These are phyloP conservation scores for Cephonodes hylas DNA, from an alignment of 2,888 invertebrate species.

Conservation along the genomic window DNA sequence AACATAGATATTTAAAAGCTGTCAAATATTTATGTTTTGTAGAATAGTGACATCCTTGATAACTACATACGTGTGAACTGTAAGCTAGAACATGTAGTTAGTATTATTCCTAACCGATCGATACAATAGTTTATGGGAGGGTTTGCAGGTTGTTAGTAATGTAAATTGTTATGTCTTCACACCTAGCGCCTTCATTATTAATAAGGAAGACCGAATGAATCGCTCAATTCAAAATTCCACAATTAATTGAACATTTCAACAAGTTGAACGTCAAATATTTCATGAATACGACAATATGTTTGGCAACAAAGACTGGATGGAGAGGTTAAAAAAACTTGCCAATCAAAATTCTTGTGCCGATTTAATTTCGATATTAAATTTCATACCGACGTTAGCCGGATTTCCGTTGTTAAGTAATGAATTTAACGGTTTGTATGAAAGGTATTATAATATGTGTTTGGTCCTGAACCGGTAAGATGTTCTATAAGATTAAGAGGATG, in stretches of 20 bases:
- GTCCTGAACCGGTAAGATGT: too few relatives aligned
- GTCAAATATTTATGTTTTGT: too few relatives aligned
- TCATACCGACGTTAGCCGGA: slow-evolving; percentile 34
- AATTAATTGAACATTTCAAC: not conserved
- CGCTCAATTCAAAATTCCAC: not conserved
- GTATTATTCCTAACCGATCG: not conserved
- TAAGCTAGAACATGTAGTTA: not conserved
- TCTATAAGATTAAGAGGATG: too few relatives aligned
- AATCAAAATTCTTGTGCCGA: slow-evolving; percentile 29
- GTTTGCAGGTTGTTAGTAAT: slow-evolving; percentile 21
- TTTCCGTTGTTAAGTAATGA: slow-evolving; percentile 29
- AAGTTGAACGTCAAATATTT: not conserved
- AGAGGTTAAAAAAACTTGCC: slow-evolving; percentile 18
- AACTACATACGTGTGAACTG: not conserved
- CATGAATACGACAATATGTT: not conserved
- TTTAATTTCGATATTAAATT: slow-evolving; percentile 35
- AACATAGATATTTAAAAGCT: too few relatives aligned
- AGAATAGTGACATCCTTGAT: not conserved
- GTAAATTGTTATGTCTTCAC: not conserved
- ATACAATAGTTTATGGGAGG: not conserved
- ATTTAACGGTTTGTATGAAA: slow-evolving; percentile 24
- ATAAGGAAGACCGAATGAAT: not conserved
- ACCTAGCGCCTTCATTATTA: not conserved
- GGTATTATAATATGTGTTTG: too few relatives aligned
- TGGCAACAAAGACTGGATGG: not conserved